Evolutionary conservation across 2,888 invertebrate genomes (phyloP).

Genomic region (Tachina lurida): DNA sequence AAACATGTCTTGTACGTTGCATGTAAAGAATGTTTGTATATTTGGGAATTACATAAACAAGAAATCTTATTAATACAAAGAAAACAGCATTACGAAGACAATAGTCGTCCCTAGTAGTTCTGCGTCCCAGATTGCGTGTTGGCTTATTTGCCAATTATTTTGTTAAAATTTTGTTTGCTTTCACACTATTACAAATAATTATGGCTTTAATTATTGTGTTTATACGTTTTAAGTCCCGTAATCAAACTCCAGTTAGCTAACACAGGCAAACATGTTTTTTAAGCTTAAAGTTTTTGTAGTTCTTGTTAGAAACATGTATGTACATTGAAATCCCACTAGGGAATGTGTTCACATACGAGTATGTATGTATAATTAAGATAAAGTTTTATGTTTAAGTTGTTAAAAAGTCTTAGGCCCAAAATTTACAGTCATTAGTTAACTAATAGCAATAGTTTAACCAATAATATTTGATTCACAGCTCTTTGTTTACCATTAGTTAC

Average conservation of each 20-base stretch:
- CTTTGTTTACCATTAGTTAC: too few relatives aligned
- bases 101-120: background rate
- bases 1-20: too few relatives aligned
- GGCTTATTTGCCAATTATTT: background rate
- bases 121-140: background rate
- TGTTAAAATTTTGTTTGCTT: conserved; percentile 16
- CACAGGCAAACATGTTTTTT: conserved; percentile 26
- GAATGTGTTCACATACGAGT: too few relatives aligned
- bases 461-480: too few relatives aligned
- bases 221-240: conserved; percentile 23
- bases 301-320: background rate
- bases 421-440: too few relatives aligned
- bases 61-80: background rate
- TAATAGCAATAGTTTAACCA: too few relatives aligned
- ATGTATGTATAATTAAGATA: conserved; percentile 9
- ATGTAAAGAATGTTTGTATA: too few relatives aligned
- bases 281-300: background rate
- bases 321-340: conserved; percentile 23
- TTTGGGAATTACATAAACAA: background rate
- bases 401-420: background rate
- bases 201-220: conserved; percentile 42
- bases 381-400: background rate
- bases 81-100: background rate
- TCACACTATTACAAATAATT: conserved; percentile 41
- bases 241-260: conserved; percentile 18